Percentiles rank a stretch among this genome's conserved stretches.
Conservation (phyloP, 2,113 vertebrate species). For the Meleagris gallopavo region DNA sequence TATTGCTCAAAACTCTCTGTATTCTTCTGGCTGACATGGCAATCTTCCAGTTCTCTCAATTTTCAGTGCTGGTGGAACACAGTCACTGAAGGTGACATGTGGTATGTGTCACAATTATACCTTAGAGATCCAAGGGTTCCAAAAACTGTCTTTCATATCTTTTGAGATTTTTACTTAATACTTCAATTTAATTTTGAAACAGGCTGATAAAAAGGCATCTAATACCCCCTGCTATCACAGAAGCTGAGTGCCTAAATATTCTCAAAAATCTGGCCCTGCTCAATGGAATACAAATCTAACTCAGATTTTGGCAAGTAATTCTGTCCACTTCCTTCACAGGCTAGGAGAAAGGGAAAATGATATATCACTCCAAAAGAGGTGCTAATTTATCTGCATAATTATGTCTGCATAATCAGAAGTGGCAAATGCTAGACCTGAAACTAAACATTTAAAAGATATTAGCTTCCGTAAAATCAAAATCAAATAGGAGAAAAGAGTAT, state of each 20-base stretch:
- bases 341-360: background rate
- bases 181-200: background rate
- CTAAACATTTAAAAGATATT: background rate
- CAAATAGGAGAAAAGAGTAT: background rate
- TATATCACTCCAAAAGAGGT: background rate
- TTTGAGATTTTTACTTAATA: conserved; percentile 14
- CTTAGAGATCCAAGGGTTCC: conserved; percentile 64
- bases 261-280: background rate
- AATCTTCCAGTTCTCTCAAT: conserved; percentile 72
- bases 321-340: too few relatives aligned
- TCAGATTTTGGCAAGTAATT: background rate
- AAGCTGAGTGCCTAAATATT: background rate
- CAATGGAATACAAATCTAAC: background rate
- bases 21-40: conserved; percentile 51
- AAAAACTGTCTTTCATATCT: conserved; percentile 5
- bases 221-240: background rate
- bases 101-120: conserved; percentile 62
- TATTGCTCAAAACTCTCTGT: conserved; percentile 12
- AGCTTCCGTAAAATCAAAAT: background rate
- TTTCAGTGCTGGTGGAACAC: conserved; percentile 65
- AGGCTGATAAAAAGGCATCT: background rate
- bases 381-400: background rate
- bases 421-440: background rate
- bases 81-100: conserved; percentile 69
- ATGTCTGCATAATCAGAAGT: background rate